A percentile compares a stretch with the other conserved stretches of the same genome.
These are phyloP conservation scores for Coptotermes formosanus DNA, from an alignment of 1,140 invertebrate species.

Conservation along the genomic window DNA sequence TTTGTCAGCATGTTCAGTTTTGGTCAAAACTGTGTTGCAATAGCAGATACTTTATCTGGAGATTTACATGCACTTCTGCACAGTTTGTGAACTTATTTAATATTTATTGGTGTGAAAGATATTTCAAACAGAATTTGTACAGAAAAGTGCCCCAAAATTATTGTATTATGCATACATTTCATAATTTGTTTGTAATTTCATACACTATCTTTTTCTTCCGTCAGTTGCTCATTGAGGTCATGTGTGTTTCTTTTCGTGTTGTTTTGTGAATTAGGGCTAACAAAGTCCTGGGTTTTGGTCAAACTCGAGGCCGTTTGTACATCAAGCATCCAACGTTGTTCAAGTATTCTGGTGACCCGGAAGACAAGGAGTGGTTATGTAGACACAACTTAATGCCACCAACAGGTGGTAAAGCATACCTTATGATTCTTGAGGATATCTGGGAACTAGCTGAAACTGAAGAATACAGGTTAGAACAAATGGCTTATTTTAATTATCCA, in stretches of 20 bases:
- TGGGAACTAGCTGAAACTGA: slow-evolving; percentile 68
- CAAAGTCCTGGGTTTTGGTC: slow-evolving; percentile 73
- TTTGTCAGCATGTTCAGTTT: too few species aligned
- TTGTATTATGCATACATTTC: background rate
- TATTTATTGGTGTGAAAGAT: too few species aligned
- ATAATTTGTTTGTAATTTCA: background rate
- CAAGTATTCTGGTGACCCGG: slow-evolving; percentile 74
- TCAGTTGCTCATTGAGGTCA: background rate
- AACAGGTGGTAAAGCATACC: slow-evolving; percentile 74
- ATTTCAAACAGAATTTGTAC: background rate
- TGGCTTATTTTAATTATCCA: too few species aligned
- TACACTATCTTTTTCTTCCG: background rate
- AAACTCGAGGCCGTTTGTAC: slow-evolving; percentile 70
- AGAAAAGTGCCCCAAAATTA: background rate
- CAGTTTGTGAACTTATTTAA: too few species aligned
- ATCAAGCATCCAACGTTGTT: slow-evolving; percentile 75
- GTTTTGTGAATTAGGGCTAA: slow-evolving; percentile 49
- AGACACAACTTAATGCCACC: slow-evolving; percentile 73
- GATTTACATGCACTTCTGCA: too few species aligned
- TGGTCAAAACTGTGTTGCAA: too few species aligned
- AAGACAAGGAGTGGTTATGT: slow-evolving; percentile 80
- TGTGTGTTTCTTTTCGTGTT: background rate
- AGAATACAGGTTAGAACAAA: slow-evolving; percentile 57
- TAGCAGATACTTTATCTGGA: too few species aligned
- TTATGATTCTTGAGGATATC: slow-evolving; percentile 79